phyloP scores from a whole-genome alignment of 2,797 vertebrate genomes.

The Enteromius mattozi region DNA sequence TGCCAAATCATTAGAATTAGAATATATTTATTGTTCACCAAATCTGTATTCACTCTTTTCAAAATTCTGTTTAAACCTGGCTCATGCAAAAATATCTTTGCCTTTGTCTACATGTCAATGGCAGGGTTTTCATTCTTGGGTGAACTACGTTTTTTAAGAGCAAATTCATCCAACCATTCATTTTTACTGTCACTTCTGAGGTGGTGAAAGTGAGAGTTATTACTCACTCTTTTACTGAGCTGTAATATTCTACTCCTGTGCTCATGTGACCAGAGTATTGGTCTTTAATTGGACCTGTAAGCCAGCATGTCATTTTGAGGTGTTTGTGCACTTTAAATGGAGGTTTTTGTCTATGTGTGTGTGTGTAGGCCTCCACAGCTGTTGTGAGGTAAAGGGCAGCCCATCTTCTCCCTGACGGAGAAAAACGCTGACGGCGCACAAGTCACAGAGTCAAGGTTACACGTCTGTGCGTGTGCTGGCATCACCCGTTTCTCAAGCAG shows the following conservation, averaged over 20 bases:
- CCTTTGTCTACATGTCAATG: neutral
- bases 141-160: neutral
- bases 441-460: slow-evolving; percentile 73
- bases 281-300: slow-evolving; percentile 5
- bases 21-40: neutral
- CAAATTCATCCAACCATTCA: neutral
- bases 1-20: neutral
- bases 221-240: neutral
- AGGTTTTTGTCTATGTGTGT: slow-evolving; percentile 13
- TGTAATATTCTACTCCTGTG: neutral
- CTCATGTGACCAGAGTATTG: neutral
- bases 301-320: neutral
- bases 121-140: neutral
- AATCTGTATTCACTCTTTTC: neutral
- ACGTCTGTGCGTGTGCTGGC: slow-evolving; percentile 62
- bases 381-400: slow-evolving; percentile 66
- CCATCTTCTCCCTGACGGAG: slow-evolving; percentile 62
- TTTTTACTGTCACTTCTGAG: neutral
- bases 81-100: neutral
- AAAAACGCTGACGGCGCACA: slow-evolving; percentile 58
- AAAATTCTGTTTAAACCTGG: neutral
- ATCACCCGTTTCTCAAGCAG: slow-evolving; percentile 65
- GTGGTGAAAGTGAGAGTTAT: neutral
- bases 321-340: neutral
- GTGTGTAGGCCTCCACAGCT: slow-evolving; percentile 64